Conservation (phyloP, 2,888 invertebrate species). For the Trichacis sp. region DNA sequence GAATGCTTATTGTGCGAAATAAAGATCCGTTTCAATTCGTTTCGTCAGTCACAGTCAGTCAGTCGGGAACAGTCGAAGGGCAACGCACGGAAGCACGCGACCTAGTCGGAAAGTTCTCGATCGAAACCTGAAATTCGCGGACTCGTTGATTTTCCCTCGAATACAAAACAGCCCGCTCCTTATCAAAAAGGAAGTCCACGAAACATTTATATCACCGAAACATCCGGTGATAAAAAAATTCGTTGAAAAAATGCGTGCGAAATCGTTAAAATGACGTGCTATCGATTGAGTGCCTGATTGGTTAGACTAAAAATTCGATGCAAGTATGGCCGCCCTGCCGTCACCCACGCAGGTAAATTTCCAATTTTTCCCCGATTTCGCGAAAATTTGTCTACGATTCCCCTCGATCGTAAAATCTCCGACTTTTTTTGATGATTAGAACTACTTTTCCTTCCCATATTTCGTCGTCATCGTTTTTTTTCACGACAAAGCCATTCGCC, state of each 20-base stretch:
- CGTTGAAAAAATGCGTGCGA: constrained; percentile 30
- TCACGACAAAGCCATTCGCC: not conserved
- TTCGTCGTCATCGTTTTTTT: not conserved
- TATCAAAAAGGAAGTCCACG: constrained; percentile 6
- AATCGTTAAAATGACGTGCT: constrained; percentile 52
- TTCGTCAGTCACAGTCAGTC: not conserved
- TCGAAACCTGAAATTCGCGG: not conserved
- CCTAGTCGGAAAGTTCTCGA: not conserved
- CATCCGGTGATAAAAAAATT: constrained; percentile 12
- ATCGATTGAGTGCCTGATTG: constrained; percentile 66
- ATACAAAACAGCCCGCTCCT: not conserved
- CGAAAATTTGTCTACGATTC: not conserved
- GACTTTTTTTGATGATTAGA: not conserved
- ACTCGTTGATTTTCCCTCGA: not conserved
- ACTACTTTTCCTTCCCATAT: not conserved
- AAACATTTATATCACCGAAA: not conserved
- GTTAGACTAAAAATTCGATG: constrained; percentile 63
- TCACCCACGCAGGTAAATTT: constrained; percentile 84
- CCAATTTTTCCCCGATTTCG: constrained; percentile 49
- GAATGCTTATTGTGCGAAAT: too few relatives aligned
- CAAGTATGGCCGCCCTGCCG: constrained; percentile 87
- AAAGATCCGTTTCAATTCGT: too few relatives aligned
- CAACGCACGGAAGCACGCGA: not conserved
- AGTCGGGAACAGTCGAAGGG: too few relatives aligned
- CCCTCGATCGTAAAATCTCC: not conserved